Evolutionary conservation across 2,113 vertebrate species (phyloP).

Genomic region (Murina feae): DNA sequence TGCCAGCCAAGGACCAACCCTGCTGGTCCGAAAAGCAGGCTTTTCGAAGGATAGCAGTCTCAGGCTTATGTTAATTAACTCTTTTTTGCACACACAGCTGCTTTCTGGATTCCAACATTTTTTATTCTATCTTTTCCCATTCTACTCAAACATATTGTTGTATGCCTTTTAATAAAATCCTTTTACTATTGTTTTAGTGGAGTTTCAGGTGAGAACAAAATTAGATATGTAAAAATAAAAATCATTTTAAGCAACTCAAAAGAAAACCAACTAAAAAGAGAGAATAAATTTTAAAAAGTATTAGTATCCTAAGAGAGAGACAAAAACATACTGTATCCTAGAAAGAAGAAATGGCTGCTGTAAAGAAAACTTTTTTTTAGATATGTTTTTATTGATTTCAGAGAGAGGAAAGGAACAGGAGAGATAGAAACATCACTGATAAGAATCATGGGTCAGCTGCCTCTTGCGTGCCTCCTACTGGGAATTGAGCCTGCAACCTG

Average conservation of each 20-base stretch:
- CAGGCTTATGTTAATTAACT: background rate
- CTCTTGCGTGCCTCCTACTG: background rate
- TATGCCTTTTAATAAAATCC: conserved; percentile 15
- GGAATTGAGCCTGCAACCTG: background rate
- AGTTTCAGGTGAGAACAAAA: conserved; percentile 34
- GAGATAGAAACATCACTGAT: background rate
- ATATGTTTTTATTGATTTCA: background rate
- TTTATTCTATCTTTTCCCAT: conserved; percentile 12
- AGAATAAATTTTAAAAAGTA: background rate
- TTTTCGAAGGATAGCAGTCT: background rate
- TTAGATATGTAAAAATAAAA: conserved; percentile 33
- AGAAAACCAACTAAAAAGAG: conserved; percentile 13
- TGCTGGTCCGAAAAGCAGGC: background rate
- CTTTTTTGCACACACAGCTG: background rate
- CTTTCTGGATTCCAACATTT: background rate
- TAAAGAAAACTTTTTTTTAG: background rate
- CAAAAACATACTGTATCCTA: background rate
- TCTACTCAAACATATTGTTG: background rate
- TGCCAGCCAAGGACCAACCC: background rate
- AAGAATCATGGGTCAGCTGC: background rate
- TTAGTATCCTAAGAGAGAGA: background rate
- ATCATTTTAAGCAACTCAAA: conserved; percentile 35
- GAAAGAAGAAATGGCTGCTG: conserved; percentile 1
- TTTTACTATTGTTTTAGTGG: conserved; percentile 1
- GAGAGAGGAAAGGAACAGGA: background rate